Percentiles rank a stretch among this genome's conserved stretches.
Conservation (phyloP, 2,888 invertebrate species). For the Drepana falcataria region DNA sequence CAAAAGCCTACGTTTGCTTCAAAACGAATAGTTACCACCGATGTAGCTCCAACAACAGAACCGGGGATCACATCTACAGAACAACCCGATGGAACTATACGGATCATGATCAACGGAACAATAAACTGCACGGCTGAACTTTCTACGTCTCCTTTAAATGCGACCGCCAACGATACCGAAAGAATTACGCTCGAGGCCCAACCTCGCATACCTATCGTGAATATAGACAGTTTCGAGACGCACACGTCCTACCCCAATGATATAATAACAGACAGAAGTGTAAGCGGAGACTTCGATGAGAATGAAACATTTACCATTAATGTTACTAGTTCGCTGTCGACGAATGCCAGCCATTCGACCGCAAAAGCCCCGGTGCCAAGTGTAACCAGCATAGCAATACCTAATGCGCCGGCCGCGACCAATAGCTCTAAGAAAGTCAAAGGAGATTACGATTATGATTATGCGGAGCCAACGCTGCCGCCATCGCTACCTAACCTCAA, state of each 20-base stretch:
- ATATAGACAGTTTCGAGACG: slow-evolving; percentile 39
- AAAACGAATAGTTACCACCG: slow-evolving; percentile 20
- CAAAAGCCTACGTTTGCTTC: slow-evolving; percentile 17
- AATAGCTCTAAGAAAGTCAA: slow-evolving; percentile 77
- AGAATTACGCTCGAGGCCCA: slow-evolving; percentile 37
- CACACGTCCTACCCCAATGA: slow-evolving; percentile 57
- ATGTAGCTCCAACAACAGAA: slow-evolving; percentile 16
- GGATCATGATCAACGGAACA: slow-evolving; percentile 64
- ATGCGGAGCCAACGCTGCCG: slow-evolving; percentile 84
- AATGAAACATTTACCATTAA: slow-evolving; percentile 77
- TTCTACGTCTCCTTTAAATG: slow-evolving; percentile 55
- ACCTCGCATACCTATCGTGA: slow-evolving; percentile 46
- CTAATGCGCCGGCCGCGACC: slow-evolving; percentile 55
- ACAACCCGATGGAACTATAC: slow-evolving; percentile 55
- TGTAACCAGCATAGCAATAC: slow-evolving; percentile 45
- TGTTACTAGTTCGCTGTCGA: slow-evolving; percentile 73
- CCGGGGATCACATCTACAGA: slow-evolving; percentile 37
- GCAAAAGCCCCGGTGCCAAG: slow-evolving; percentile 24
- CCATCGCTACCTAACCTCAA: slow-evolving; percentile 90
- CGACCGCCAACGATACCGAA: slow-evolving; percentile 39
- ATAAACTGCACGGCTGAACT: slow-evolving; percentile 68
- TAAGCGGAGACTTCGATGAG: slow-evolving; percentile 57
- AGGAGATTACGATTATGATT: slow-evolving; percentile 83
- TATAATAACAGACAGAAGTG: slow-evolving; percentile 58
- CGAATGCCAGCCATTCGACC: slow-evolving; percentile 54